Percentiles rank a stretch among this genome's conserved stretches.
Evolutionary conservation across 2,797 vertebrate genomes (phyloP).

Genomic region (Discoglossus pictus): DNA sequence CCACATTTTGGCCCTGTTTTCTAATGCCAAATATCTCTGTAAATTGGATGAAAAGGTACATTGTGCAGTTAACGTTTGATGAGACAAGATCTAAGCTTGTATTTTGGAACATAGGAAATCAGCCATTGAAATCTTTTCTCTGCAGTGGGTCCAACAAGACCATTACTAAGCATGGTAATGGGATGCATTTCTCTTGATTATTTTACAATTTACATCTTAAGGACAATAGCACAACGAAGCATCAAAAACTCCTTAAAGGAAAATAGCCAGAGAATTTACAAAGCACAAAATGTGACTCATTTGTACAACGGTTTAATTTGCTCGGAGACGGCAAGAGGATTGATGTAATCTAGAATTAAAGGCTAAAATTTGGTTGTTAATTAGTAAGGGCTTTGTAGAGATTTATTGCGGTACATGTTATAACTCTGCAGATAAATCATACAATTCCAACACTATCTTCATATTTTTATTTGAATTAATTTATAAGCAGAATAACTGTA

Average conservation of each 20-base stretch:
- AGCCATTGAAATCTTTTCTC: constrained; percentile 48
- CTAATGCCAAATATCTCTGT: constrained; percentile 25
- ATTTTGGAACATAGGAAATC: constrained; percentile 46
- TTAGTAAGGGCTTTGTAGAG: constrained; percentile 5
- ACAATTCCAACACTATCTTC: too few relatives aligned
- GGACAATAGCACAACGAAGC: constrained; percentile 19
- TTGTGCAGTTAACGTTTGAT: constrained; percentile 14
- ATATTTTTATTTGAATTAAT: too few relatives aligned
- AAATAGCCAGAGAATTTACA: constrained; percentile 19
- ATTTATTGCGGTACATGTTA: not conserved
- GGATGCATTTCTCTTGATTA: constrained; percentile 8
- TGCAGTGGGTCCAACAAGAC: constrained; percentile 46
- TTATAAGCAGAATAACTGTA: too few relatives aligned
- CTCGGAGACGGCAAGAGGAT: not conserved
- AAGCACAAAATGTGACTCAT: not conserved
- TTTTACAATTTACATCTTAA: constrained; percentile 30
- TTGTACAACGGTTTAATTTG: constrained; percentile 31
- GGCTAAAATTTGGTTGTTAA: not conserved
- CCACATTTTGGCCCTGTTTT: constrained; percentile 10
- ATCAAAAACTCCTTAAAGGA: constrained; percentile 28
- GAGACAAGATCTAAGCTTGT: constrained; percentile 38
- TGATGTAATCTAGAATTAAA: constrained; percentile 1
- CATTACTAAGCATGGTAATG: constrained; percentile 21
- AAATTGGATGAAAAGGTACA: constrained; percentile 20
- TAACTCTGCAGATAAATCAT: too few relatives aligned